Percentiles rank a stretch among this genome's conserved stretches.
These are phyloP conservation scores for Seira ritae DNA, from an alignment of 2,888 invertebrate genomes.

Conservation along the genomic window DNA sequence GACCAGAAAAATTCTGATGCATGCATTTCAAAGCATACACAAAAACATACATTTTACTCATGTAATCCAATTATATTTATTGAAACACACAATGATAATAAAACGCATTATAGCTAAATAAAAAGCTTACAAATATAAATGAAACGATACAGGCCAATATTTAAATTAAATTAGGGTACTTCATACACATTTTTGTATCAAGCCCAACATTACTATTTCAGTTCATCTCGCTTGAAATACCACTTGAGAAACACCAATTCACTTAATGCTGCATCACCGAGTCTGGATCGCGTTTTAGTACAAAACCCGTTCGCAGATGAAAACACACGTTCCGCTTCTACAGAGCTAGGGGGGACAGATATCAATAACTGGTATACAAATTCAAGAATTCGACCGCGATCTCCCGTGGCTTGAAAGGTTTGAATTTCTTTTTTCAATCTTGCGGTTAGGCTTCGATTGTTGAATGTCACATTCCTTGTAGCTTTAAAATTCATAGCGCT, in stretches of 20 bases:
- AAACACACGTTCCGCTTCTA: slow-evolving; percentile 17
- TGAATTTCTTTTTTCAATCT: not conserved
- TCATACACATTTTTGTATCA: too few relatives aligned
- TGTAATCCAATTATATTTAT: too few relatives aligned
- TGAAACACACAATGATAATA: too few relatives aligned
- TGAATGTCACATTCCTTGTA: not conserved
- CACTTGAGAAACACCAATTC: slow-evolving; percentile 10
- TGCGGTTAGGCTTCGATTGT: not conserved
- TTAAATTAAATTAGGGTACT: too few relatives aligned
- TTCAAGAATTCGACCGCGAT: not conserved
- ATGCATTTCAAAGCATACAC: too few relatives aligned
- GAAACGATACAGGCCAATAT: too few relatives aligned
- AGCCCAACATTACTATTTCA: too few relatives aligned
- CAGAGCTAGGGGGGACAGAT: not conserved
- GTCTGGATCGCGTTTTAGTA: not conserved
- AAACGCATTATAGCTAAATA: too few relatives aligned
- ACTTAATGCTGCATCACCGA: not conserved
- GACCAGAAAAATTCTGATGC: too few relatives aligned
- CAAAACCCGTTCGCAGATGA: slow-evolving; percentile 5
- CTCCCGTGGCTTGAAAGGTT: not conserved
- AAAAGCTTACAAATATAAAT: too few relatives aligned
- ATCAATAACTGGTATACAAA: not conserved
- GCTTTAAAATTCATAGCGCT: not conserved
- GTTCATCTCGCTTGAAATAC: too few relatives aligned
- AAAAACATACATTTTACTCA: too few relatives aligned